Conservation (phyloP, 2,797 vertebrate species). For the Hyperoplus lanceolatus region DNA sequence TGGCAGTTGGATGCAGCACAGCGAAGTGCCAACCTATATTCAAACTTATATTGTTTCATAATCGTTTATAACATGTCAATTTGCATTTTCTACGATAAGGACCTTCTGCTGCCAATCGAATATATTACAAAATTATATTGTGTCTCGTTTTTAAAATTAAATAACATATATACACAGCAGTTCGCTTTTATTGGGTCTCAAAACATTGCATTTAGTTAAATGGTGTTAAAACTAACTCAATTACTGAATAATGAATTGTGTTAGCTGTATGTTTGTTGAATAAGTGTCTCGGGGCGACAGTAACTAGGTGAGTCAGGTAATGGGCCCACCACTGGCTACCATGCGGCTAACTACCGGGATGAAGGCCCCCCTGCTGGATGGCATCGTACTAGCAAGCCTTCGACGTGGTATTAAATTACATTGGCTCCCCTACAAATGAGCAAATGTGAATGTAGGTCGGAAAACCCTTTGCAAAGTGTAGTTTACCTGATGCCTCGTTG, state of each 20-base stretch:
- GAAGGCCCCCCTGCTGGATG: conserved; percentile 29
- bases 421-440: not conserved
- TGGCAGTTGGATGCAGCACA: too few species aligned
- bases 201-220: not conserved
- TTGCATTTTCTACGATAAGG: not conserved
- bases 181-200: not conserved
- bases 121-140: too few species aligned
- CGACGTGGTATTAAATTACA: conserved; percentile 30
- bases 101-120: not conserved
- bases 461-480: not conserved
- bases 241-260: too few species aligned
- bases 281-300: conserved; percentile 17
- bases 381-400: not conserved
- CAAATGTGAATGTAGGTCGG: conserved; percentile 1
- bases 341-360: not conserved
- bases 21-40: not conserved
- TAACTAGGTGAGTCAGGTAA: conserved; percentile 20
- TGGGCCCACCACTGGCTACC: not conserved
- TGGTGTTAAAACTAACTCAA: too few species aligned
- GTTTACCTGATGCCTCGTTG: conserved; percentile 76
- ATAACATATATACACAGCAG: not conserved
- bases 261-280: conserved; percentile 16
- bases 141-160: not conserved
- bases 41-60: not conserved
- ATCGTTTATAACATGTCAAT: not conserved